Percentiles rank a stretch among this genome's conserved stretches.
Evolutionary conservation across 2,797 vertebrate genomes (phyloP).

Genomic region (Paguma larvata): DNA sequence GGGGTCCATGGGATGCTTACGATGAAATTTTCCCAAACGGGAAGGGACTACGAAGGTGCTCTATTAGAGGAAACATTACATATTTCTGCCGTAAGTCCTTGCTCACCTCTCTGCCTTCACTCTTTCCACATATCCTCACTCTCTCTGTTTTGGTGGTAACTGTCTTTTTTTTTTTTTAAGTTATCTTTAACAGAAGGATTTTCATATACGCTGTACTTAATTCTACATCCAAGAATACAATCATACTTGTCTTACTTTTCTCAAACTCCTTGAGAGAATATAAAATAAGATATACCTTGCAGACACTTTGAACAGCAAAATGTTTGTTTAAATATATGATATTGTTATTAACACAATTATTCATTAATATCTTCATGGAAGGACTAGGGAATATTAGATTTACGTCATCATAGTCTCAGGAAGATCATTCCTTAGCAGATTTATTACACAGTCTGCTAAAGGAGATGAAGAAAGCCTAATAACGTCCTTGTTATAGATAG

Average conservation of each 20-base stretch:
- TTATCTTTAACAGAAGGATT: neutral
- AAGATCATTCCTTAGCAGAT: neutral
- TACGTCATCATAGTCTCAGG: neutral
- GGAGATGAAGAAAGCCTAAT: neutral
- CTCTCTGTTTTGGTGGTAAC: neutral
- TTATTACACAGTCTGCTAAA: neutral
- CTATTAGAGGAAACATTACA: neutral
- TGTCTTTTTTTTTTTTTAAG: neutral
- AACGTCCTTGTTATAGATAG: neutral
- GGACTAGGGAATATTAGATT: neutral
- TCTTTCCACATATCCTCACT: neutral
- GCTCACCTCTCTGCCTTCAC: neutral
- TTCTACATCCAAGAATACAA: neutral
- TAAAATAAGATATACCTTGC: neutral
- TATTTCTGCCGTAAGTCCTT: neutral
- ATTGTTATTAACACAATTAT: neutral
- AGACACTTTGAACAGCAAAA: neutral
- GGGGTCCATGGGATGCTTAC: neutral
- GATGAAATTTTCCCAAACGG: neutral
- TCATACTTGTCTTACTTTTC: neutral
- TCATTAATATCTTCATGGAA: neutral
- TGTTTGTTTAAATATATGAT: neutral
- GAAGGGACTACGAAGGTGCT: neutral
- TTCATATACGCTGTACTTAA: neutral
- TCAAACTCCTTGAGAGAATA: neutral